Base-by-base conservation (phyloP, 92 coral and sea anemone genomes). In the Actinernus sp. region DNA sequence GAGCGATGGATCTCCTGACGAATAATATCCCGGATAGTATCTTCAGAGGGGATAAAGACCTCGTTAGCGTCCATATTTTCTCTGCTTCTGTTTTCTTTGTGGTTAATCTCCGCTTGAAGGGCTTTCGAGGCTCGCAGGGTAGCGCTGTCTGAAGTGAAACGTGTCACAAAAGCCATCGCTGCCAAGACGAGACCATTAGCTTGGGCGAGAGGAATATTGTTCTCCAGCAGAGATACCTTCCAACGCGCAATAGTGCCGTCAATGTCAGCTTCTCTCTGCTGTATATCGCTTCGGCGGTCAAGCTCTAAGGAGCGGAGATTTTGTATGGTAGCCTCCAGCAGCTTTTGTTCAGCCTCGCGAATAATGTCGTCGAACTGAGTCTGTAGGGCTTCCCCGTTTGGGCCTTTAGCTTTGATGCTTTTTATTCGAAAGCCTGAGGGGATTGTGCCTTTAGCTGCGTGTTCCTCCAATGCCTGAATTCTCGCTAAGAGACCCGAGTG, bases 371-470 rank as follows among this genome's bases (percentile, higher is more conserved):
- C n/a, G 44, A 68, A 78, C 53, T 78, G 47, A 1, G 55, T 49
- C 43, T 68, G 71, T 27, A 78, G 85, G 52, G 32, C 54, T 2
- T 31, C 49, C n/a, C n/a, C n/a, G 24, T 63, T 48, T 40, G 49
- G 63, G 8, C 66, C 65, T 24, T 65, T 79, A 18, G 86, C 79
- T 62, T 63, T 48, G 52, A 70, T 27, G 14, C 57, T 9, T 46
- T 40, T 33, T 2, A 70, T 63, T 44, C 70, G 58, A 12, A 61
- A 73, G 46, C 67, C 81, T 43, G 73, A 21, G 6, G 85, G 65
- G 17, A 30, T 39, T 22, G 26, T 28, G 16, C 49, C 49, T 3
- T 62, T 62, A 18, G 36, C 55, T 26, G n/a, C 7, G 12, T 55
- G 68, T 16, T 47, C 46, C 31, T 60, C 58, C 46, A 75, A 41